phyloP scores from a whole-genome alignment of 2,888 invertebrate species.

The Serripes groenlandicus region DNA sequence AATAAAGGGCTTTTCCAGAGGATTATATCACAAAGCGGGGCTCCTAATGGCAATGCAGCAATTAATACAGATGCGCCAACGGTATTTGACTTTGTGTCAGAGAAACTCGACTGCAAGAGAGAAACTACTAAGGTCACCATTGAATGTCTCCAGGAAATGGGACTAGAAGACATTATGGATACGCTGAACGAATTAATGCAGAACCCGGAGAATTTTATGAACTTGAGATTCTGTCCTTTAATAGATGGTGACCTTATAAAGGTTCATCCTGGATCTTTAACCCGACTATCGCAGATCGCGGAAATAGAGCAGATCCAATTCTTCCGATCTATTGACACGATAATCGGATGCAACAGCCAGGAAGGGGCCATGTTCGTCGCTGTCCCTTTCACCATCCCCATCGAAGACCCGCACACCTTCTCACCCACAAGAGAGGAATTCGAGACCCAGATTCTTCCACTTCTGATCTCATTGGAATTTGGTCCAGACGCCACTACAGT shows the following conservation, averaged over 20 bases:
- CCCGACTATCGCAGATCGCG: not conserved
- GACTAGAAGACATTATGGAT: not conserved
- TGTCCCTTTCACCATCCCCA: constrained; percentile 2
- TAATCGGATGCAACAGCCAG: constrained; percentile 17
- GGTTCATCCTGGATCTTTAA: not conserved
- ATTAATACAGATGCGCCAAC: not conserved
- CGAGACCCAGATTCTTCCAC: not conserved
- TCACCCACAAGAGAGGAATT: not conserved
- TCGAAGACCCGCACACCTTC: constrained; percentile 2
- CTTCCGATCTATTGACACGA: constrained; percentile 9
- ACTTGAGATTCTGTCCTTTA: not conserved
- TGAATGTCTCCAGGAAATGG: constrained; percentile 1
- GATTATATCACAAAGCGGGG: constrained; percentile 17
- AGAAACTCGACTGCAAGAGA: not conserved
- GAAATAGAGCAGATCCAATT: not conserved
- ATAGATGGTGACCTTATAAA: constrained; percentile 6
- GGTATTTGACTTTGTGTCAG: not conserved
- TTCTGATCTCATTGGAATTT: not conserved
- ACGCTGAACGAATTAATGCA: not conserved
- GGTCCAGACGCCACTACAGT: not conserved
- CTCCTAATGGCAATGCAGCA: not conserved
- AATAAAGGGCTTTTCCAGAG: constrained; percentile 12
- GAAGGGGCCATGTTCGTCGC: constrained; percentile 11
- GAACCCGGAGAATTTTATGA: not conserved
- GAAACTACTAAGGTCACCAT: not conserved